Conservation (phyloP, 2,113 vertebrate genomes). For the Falco punctatus region DNA sequence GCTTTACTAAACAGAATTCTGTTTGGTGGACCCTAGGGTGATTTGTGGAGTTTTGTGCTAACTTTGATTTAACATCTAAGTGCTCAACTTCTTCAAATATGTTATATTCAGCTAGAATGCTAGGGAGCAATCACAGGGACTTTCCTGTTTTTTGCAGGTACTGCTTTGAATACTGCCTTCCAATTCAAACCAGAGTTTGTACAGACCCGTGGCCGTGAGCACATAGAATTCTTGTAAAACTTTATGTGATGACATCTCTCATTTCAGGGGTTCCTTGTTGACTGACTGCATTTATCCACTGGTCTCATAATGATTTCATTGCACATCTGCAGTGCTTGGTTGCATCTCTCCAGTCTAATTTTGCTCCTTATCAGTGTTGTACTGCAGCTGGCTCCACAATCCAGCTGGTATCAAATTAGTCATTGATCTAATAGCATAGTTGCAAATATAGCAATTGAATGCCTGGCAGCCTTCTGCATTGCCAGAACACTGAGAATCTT, state of each 20-base stretch:
- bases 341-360: slow-evolving; percentile 62
- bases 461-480: slow-evolving; percentile 28
- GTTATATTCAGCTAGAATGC: not conserved
- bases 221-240: not conserved
- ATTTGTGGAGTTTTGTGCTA: not conserved
- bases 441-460: slow-evolving; percentile 67
- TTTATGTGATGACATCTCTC: not conserved
- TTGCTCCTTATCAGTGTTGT: slow-evolving; percentile 59
- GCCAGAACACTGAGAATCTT: not conserved
- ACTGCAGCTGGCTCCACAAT: slow-evolving; percentile 64
- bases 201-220: not conserved
- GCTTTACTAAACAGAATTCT: not conserved
- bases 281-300: slow-evolving; percentile 13
- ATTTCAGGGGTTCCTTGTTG: slow-evolving; percentile 17
- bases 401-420: slow-evolving; percentile 68
- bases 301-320: slow-evolving; percentile 47
- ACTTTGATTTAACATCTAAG: not conserved
- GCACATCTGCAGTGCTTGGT: slow-evolving; percentile 54
- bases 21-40: not conserved
- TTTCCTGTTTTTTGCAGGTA: not conserved
- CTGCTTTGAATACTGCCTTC: not conserved
- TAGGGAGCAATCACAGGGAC: not conserved
- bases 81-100: not conserved
- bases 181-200: not conserved
- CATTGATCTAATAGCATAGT: slow-evolving; percentile 66